Base-by-base conservation (phyloP, 2,797 vertebrate genomes). In the Hemibagrus guttatus region DNA sequence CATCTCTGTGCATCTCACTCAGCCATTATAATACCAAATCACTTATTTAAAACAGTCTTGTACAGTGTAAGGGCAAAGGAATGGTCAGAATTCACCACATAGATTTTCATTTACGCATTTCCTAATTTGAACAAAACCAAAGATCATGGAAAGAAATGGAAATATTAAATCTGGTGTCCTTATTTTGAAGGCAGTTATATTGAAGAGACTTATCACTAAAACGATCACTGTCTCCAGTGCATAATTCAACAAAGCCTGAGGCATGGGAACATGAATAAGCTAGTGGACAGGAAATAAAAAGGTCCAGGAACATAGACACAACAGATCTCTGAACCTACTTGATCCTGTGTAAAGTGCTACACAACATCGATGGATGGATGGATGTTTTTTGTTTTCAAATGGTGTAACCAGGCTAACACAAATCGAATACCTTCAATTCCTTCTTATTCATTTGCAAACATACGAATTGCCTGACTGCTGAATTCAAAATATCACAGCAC, bases 1-100 rank as follows among this genome's bases (percentile, higher is more conserved):
- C 11, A 69, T 6, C 31, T 6, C 16, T 39, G 31, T 69, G 66
- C 17, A 39, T 66, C 28, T 66, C 4, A 69, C 17, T 19, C 8
- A 23, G 19, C 12, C 39, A 72, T 72, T 69, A 39, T 69, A 69
- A 69, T 69, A 69, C 66, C 66, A 69, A 69, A 69, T 69, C 66
- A 8, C 66, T 35, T 69, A 68, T 31, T 68, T 6, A 69, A 69
- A 35, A 6, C 66, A 69, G 16, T 69, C 6, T 2, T 68, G 28
- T 6, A 16, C 5, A 17, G 11, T 1, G 35, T 12, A 42, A 12
- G 3, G 28, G 2, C 9, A 31, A 46, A 1, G 42, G 42, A 49
- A 46, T 46, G 21, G 23, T 49, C 39, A 14, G 19, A 72, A 26
- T 42, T 42, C 11, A 71, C 35, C 3, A 23, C 35, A 23, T 0